phyloP scores from a whole-genome alignment of 2,797 vertebrate species.

The Atherinosoma microstoma region DNA sequence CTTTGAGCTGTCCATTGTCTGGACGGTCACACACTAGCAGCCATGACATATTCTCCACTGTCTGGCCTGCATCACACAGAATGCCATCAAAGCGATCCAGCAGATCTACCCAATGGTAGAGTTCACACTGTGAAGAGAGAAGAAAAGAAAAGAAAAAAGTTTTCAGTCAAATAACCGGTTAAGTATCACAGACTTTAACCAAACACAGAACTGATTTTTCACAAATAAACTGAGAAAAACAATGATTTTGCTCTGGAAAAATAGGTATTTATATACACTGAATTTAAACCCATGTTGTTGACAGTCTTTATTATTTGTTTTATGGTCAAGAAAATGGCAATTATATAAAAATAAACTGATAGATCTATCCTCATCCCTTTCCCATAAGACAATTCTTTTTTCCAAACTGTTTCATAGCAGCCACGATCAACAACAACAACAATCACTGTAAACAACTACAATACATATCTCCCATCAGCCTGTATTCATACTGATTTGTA shows the following conservation, averaged over 20 bases:
- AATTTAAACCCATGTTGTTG: background rate
- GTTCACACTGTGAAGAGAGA: slow-evolving; percentile 87
- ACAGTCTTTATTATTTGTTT: background rate
- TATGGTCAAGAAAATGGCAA: background rate
- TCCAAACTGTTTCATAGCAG: too few relatives aligned
- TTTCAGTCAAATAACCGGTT: background rate
- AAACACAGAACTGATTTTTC: background rate
- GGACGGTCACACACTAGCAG: slow-evolving; percentile 95
- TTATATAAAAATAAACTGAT: too few relatives aligned
- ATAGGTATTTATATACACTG: background rate
- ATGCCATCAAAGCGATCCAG: slow-evolving; percentile 97
- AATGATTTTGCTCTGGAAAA: too few relatives aligned
- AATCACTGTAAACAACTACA: background rate
- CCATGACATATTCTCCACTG: slow-evolving; percentile 97
- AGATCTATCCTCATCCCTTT: too few relatives aligned
- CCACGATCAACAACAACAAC: background rate
- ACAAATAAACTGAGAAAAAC: too few relatives aligned
- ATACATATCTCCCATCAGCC: background rate
- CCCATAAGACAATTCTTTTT: too few relatives aligned
- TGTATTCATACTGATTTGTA: background rate
- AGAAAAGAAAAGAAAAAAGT: background rate
- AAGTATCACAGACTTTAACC: background rate
- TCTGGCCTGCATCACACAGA: slow-evolving; percentile 94
- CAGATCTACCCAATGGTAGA: slow-evolving; percentile 98
- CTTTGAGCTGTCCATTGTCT: slow-evolving; percentile 91